Base-by-base conservation (phyloP, 2,797 vertebrate species). In the Pipistrellus pygmaeus region DNA sequence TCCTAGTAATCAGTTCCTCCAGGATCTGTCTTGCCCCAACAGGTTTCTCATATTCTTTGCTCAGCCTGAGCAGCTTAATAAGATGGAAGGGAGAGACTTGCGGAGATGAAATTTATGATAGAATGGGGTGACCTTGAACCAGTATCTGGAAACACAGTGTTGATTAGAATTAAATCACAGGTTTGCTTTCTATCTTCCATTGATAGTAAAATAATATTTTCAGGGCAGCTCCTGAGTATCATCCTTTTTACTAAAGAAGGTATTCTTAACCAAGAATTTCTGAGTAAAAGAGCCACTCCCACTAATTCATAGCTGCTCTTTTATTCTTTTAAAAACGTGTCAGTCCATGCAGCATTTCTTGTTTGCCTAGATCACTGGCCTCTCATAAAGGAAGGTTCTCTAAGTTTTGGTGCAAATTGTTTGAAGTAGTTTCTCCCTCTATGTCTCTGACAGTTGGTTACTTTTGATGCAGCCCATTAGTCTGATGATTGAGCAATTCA, bases 361-460 rank as follows among this genome's bases (percentile, higher is more conserved):
- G 90, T 95, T 97, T 90, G 92, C 80, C 95, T 87, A 88, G 90
- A 81, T 96, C 93, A 57, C 11, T 86, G 83, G 55, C 72, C 30
- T 55, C 72, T 97, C 92, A 83, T 96, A 96, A 97, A 95, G n/a
- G 85, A 91, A 90, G 64, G 83, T 46, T 86, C 57, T 85, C 95
- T 76, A 94, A 91, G 46, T 87, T 91, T 95, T 88, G 88, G 55
- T 51, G 15, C 93, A 86, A 91, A 89, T 81, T 82, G 68, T 96
- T 97, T 97, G 93, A 96, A 90, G 95, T 95, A 46, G 68, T 95
- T 95, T 95, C 73, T 23, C 44, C 75, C 71, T 95, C 95, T 95
- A 91, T 94, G 86, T 84, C 60, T 96, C 92, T 94, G 90, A 71
- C 53, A 77, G 64, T 90, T 73, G 55, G 38, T 72, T 91, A 62